A percentile compares a stretch with the other conserved stretches of the same genome.
These are phyloP conservation scores for Spizaetus ornatus DNA, from an alignment of 2,113 vertebrate species.

Conservation along the genomic window DNA sequence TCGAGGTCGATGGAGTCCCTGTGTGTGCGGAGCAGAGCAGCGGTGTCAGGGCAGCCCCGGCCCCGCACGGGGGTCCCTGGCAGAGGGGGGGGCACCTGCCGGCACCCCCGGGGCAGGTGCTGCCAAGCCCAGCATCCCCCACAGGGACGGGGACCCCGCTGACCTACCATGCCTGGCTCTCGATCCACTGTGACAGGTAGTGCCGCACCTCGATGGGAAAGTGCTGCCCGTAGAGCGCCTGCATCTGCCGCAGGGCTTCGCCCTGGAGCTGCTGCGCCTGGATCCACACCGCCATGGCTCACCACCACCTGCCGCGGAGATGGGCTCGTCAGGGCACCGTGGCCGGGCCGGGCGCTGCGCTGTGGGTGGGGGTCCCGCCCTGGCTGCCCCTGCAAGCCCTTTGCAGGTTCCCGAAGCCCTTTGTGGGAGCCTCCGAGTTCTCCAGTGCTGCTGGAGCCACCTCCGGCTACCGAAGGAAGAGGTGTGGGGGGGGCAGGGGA, in stretches of 20 bases:
- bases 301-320: too few species aligned
- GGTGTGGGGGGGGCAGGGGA: too few species aligned
- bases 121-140: neutral
- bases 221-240: slow-evolving; percentile 95
- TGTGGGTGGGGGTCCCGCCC: too few species aligned
- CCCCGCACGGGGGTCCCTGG: accelerated
- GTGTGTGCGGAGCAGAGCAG: accelerated
- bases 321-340: too few species aligned
- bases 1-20: slow-evolving; percentile 94
- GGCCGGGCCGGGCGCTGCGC: too few species aligned
- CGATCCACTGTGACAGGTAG: slow-evolving; percentile 96
- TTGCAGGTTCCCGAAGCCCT: too few species aligned
- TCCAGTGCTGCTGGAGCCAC: too few species aligned
- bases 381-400: too few species aligned
- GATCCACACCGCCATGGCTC: neutral
- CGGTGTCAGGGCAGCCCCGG: neutral
- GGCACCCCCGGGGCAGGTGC: accelerated
- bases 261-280: slow-evolving; percentile 98
- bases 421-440: too few species aligned
- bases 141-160: accelerated
- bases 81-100: accelerated
- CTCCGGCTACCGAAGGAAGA: too few species aligned
- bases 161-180: slow-evolving; percentile 90
- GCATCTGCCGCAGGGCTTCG: slow-evolving; percentile 96
- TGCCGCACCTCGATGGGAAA: slow-evolving; percentile 98